These are phyloP conservation scores for Eucriotettix oculatus DNA, from an alignment of 2,888 invertebrate species.

Conservation along the genomic window DNA sequence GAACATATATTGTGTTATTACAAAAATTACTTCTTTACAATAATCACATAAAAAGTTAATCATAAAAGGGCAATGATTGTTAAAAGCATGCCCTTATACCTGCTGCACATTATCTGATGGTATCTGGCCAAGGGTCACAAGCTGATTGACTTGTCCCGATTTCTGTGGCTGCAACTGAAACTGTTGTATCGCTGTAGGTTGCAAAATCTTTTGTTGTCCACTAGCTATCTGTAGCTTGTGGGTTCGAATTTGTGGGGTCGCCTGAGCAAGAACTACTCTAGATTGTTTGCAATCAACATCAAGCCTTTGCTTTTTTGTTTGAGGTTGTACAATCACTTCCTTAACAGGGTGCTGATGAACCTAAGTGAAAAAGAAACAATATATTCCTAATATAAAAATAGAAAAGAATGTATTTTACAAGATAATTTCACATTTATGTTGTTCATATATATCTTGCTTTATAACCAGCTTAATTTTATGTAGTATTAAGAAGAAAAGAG, in stretches of 20 bases:
- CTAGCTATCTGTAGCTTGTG: neutral
- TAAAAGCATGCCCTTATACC: neutral
- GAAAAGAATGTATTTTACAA: too few relatives aligned
- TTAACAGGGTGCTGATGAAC: neutral
- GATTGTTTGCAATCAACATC: neutral
- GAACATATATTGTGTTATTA: neutral
- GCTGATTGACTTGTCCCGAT: constrained; percentile 5
- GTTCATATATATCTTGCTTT: too few relatives aligned
- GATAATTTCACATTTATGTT: too few relatives aligned
- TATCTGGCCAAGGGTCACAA: constrained; percentile 4
- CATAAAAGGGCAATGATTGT: neutral
- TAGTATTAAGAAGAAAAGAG: too few relatives aligned
- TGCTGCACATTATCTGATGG: constrained; percentile 1
- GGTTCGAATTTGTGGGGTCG: too few relatives aligned
- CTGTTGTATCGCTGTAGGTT: constrained; percentile 8
- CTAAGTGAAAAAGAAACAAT: too few relatives aligned
- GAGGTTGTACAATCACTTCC: too few relatives aligned
- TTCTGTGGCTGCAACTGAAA: constrained; percentile 14
- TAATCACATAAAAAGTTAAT: neutral
- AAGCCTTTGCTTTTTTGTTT: neutral
- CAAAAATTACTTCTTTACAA: too few relatives aligned
- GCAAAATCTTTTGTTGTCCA: constrained; percentile 2
- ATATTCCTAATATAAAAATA: too few relatives aligned
- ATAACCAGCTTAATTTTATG: too few relatives aligned
- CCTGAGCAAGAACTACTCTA: too few relatives aligned